Conservation (phyloP, 2,797 vertebrate species). For the Decapterus maruadsi region DNA sequence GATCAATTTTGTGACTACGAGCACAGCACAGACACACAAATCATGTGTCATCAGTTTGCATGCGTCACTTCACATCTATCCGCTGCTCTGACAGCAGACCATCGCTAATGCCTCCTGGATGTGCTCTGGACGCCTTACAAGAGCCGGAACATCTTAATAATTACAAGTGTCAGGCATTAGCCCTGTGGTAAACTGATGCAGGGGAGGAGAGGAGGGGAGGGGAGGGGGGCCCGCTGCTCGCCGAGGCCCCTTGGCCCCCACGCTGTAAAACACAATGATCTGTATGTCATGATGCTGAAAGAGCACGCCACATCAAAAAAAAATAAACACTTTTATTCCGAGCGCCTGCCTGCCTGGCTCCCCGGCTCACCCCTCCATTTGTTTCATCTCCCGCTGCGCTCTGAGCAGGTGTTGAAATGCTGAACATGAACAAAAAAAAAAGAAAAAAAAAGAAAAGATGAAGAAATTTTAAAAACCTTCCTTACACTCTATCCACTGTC, state of each 20-base stretch:
- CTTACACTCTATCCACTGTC: slow-evolving; percentile 56
- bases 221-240: background rate
- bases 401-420: slow-evolving; percentile 64
- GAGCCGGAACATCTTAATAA: slow-evolving; percentile 27
- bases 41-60: background rate
- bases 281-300: slow-evolving; percentile 32
- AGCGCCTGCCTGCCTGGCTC: background rate
- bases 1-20: slow-evolving; percentile 16
- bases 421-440: slow-evolving; percentile 45
- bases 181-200: slow-evolving; percentile 13
- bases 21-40: slow-evolving; percentile 11
- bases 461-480: slow-evolving; percentile 12
- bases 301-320: slow-evolving; percentile 56
- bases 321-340: slow-evolving; percentile 30
- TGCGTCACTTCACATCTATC: background rate
- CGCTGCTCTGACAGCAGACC: background rate
- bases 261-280: slow-evolving; percentile 44
- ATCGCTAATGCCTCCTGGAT: background rate
- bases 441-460: slow-evolving; percentile 25
- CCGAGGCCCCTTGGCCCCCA: slow-evolving; percentile 9
- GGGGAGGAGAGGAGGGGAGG: no score
- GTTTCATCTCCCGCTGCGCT: slow-evolving; percentile 67
- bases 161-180: slow-evolving; percentile 17
- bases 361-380: slow-evolving; percentile 26
- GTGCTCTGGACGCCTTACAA: background rate